Evolutionary conservation across 2,888 invertebrate species (phyloP), one percentile per base, ranked within the genome.

Genomic region (Tuberolachnus salignus): DNA sequence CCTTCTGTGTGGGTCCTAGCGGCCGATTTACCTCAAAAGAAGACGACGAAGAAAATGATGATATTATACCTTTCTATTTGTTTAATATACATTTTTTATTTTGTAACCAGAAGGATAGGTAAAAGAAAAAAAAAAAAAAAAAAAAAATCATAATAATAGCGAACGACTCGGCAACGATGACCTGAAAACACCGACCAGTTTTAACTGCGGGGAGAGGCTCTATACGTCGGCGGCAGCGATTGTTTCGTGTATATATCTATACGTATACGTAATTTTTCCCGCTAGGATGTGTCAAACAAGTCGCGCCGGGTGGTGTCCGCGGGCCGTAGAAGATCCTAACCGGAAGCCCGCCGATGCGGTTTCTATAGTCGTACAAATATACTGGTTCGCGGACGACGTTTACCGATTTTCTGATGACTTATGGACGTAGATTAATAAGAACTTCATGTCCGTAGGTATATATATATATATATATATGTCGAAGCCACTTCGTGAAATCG

Each of bases 121-220:
- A 23, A 14, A 23, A 23, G 4, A 51, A 3, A 51, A 6, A 51
- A 34, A 34, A 34, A 34, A 34, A 34, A 34, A 34, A 34, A 34
- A 4, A 6, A 34, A 34, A 4, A 34, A 34, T 34, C 3, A 34
- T 34, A 34, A 34, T 34, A 34, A 34, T 6, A 6, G 34, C 49
- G 46, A 66, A 66, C 34, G 19, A 34, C 14, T 21, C 14, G 21
- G 19, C 34, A 3, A 61, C 34, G 49, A 51, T 73, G 72, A 73
- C 72, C 72, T 73, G 49, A 73, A 73, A 73, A 73, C 61, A 16
- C 42, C 53, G 57, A 71, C 71, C 57, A 59, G 71, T 59, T 71
- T 55, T 46, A 19, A 70, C 21, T 19, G 14, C 0, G 21, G 69
- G 69, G 69, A 53, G 53, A 69, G 53, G 53, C 19, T 53, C 53